Evolutionary conservation across 2,113 vertebrate genomes (phyloP).

Genomic region (Cepphus grylle): DNA sequence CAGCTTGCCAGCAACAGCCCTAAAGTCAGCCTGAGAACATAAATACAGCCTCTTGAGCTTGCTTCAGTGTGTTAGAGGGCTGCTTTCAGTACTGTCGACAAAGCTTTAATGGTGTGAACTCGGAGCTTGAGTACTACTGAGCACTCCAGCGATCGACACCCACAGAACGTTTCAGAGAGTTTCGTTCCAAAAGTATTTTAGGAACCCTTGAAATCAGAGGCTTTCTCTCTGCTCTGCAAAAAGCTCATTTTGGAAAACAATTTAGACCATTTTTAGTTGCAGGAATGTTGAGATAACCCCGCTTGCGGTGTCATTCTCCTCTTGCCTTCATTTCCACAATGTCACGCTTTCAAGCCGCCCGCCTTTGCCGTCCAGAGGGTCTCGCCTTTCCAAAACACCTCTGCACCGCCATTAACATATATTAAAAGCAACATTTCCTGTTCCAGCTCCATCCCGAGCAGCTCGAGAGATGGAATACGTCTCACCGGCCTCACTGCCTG

Average conservation of each 20-base stretch:
- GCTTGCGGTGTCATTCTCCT: neutral
- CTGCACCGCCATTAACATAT: neutral
- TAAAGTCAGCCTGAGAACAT: constrained; percentile 59
- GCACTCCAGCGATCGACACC: constrained; percentile 44
- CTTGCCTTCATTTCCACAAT: neutral
- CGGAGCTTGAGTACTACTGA: constrained; percentile 27
- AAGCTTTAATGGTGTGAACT: constrained; percentile 59
- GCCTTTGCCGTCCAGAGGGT: neutral
- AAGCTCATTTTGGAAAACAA: constrained; percentile 48
- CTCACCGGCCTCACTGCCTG: neutral
- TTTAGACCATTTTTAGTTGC: constrained; percentile 40
- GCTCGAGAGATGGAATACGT: neutral
- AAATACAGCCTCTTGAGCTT: constrained; percentile 57
- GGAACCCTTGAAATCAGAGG: constrained; percentile 66
- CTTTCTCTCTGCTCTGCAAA: constrained; percentile 50
- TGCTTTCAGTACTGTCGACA: constrained; percentile 27
- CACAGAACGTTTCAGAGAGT: constrained; percentile 41
- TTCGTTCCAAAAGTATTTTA: constrained; percentile 50
- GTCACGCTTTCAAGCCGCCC: neutral
- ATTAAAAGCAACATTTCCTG: neutral
- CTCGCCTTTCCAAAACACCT: neutral
- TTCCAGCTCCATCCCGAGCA: neutral
- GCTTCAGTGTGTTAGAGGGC: constrained; percentile 31
- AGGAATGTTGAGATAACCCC: constrained; percentile 22
- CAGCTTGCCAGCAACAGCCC: constrained; percentile 54